Percentiles rank a stretch among this genome's conserved stretches.
These are phyloP conservation scores for Branchipolynoe longqiensis DNA, from an alignment of 2,888 invertebrate species.

Conservation along the genomic window DNA sequence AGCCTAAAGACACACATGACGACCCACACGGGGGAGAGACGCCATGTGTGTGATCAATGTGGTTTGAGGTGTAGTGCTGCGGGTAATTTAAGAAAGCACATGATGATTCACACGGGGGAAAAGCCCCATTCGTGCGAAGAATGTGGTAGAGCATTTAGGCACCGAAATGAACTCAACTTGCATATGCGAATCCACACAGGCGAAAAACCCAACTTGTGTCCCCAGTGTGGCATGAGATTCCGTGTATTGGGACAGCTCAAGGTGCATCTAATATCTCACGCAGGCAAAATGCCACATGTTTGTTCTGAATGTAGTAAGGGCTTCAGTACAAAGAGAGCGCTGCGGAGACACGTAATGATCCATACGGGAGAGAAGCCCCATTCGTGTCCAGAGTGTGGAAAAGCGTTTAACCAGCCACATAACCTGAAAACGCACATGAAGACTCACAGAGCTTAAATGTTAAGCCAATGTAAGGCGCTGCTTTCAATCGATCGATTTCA, in stretches of 20 bases:
- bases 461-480: no score
- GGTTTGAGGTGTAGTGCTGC: not conserved
- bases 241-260: not conserved
- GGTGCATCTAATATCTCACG: not conserved
- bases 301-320: slow-evolving; percentile 5
- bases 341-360: not conserved
- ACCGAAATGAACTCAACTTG: not conserved
- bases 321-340: not conserved
- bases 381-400: slow-evolving; percentile 19
- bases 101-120: not conserved
- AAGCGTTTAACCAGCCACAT: not conserved
- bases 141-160: not conserved
- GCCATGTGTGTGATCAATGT: slow-evolving; percentile 12
- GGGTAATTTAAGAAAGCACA: not conserved
- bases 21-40: not conserved
- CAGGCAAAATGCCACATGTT: slow-evolving; percentile 8
- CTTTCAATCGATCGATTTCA: no score
- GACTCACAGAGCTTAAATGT: not conserved
- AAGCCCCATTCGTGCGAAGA: not conserved
- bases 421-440: not conserved
- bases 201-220: not conserved
- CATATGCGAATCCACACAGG: not conserved
- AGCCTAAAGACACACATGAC: not conserved
- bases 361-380: slow-evolving; percentile 23
- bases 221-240: not conserved